Conservation (phyloP, 1,140 invertebrate species). For the Choristoneura fumiferana region DNA sequence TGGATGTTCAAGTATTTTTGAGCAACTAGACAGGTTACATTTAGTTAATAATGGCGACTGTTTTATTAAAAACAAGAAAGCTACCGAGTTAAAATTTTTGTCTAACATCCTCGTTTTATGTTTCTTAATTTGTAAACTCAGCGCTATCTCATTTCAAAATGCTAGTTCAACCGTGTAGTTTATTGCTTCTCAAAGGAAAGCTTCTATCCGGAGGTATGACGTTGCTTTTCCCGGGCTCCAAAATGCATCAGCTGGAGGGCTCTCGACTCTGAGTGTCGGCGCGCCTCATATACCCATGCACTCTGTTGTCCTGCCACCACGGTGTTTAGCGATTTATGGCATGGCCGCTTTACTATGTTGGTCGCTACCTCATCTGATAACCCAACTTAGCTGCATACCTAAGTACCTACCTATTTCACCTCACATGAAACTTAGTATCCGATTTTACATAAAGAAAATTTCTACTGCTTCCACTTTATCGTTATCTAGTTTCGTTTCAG, state of each 20-base stretch:
- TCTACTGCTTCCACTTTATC: no score
- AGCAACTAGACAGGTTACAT: no score
- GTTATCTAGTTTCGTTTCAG: no score
- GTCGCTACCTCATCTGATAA: background rate
- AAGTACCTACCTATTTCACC: no score
- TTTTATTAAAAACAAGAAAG: no score
- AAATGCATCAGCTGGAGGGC: constrained; percentile 13
- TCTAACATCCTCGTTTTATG: no score
- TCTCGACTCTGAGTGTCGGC: background rate
- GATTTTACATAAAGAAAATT: background rate
- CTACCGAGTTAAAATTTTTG: no score
- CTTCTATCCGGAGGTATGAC: constrained; percentile 6
- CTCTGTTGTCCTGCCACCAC: background rate
- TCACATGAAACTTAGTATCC: background rate
- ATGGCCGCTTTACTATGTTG: background rate
- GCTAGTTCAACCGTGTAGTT: background rate
- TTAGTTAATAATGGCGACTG: no score
- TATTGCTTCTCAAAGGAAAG: constrained; percentile 4
- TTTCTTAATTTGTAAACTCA: no score
- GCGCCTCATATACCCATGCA: background rate
- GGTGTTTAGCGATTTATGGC: background rate
- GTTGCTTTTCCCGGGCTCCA: constrained; percentile 9
- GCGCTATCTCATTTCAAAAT: background rate
- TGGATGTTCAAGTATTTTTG: no score
- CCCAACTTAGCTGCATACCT: no score